Evolutionary conservation across 2,113 vertebrate species (phyloP).

Genomic region (Sinocyclocheilus grahami): DNA sequence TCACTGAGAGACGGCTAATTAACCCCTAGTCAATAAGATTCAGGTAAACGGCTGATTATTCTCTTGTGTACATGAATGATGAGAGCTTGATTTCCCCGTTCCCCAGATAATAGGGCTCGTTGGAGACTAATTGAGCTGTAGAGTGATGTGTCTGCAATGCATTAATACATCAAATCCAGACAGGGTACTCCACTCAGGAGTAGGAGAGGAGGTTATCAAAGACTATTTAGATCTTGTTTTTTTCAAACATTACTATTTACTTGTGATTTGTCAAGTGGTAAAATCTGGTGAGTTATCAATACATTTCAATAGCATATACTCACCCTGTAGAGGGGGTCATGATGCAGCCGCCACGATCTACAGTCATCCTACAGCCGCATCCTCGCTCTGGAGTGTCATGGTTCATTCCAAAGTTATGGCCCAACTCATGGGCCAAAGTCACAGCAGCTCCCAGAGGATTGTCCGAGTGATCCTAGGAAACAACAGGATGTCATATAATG

Average conservation of each 20-base stretch:
- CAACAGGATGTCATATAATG: neutral
- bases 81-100: constrained; percentile 2
- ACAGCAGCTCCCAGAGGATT: constrained; percentile 94
- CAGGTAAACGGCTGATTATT: constrained; percentile 36
- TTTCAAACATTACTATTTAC: neutral
- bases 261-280: neutral
- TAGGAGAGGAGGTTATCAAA: neutral
- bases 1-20: constrained; percentile 9
- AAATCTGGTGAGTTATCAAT: neutral
- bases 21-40: constrained; percentile 31
- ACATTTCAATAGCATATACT: constrained; percentile 63
- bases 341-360: constrained; percentile 93
- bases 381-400: constrained; percentile 92
- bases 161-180: constrained; percentile 16
- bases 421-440: constrained; percentile 94
- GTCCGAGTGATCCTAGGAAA: constrained; percentile 90
- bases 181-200: neutral
- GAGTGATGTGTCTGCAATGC: neutral
- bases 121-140: constrained; percentile 20
- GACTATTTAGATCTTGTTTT: neutral
- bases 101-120: constrained; percentile 4
- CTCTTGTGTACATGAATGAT: constrained; percentile 33
- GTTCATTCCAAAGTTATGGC: constrained; percentile 99
- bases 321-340: constrained; percentile 98
- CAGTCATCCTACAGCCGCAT: constrained; percentile 85